Evolutionary conservation across 35 echinoderm and acorn worm genomes (phyloP).

Genomic region (Amphiura filiformis): DNA sequence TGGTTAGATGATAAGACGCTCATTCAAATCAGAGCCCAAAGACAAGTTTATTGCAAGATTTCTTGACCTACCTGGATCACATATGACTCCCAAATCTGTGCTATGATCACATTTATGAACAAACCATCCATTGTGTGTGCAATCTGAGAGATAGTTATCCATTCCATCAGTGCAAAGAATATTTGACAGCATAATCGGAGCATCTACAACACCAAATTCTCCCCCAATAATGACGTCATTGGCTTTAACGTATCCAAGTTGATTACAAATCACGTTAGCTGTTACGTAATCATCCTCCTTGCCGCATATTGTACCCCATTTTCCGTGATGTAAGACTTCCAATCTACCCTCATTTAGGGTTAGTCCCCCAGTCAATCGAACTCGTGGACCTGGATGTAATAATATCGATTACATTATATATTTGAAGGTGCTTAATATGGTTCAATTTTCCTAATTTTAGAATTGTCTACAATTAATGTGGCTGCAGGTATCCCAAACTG

Average conservation of each 20-base stretch:
- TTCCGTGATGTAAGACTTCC: neutral
- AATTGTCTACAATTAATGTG: too few species aligned
- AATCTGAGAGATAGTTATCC: neutral
- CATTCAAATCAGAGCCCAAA: too few species aligned
- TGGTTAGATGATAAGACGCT: too few species aligned
- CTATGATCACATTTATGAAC: constrained; percentile 28
- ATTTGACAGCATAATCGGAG: constrained; percentile 11
- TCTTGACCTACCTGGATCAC: neutral
- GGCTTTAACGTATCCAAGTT: neutral
- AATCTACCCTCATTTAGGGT: neutral
- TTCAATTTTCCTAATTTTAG: too few species aligned
- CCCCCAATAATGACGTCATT: too few species aligned
- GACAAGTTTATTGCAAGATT: too few species aligned
- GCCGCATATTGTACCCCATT: neutral
- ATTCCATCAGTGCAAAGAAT: constrained; percentile 9
- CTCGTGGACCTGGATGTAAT: neutral
- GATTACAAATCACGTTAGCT: neutral
- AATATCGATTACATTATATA: too few species aligned
- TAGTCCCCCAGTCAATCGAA: neutral
- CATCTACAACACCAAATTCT: too few species aligned
- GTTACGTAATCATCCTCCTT: too few species aligned
- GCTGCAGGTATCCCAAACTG: too few species aligned
- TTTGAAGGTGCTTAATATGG: too few species aligned
- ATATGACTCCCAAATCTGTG: constrained; percentile 24
- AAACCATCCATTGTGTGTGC: constrained; percentile 24